Evolutionary conservation across 2,888 invertebrate genomes (phyloP), one percentile per base, ranked within the genome.

Genomic region (Orthonychiurus folsomi): DNA sequence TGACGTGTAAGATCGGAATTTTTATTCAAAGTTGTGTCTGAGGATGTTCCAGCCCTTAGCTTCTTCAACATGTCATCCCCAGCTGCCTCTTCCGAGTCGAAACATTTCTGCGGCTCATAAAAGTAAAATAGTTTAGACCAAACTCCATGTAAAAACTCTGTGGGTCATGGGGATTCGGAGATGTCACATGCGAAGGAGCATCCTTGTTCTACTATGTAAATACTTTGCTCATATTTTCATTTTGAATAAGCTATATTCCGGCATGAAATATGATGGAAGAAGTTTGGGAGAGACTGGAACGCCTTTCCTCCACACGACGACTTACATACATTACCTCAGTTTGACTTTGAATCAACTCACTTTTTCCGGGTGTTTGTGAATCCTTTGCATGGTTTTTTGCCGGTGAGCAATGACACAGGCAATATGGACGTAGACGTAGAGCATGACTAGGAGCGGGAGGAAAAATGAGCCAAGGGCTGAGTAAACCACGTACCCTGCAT

Each of bases 401-500:
- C 89, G 79, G 66, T 86, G 82, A 0, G 89, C 88, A 37, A 90
- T 85, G 50, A 89, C 89, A 75, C 89, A 89, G 2, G 88, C 89
- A 60, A 96, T 90, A 75, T 88, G 83, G 15, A 88, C 87, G 78
- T 96, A 96, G 18, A 95, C 91, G 75, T 92, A 90, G 59, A 95
- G 84, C 94, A 97, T 95, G 18, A 96, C 90, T 25, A 88, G 83
- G 84, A 95, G 91, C 0, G 96, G 96, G 48, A 94, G 83, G 80
- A 93, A 96, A 80, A 96, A 96, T 2, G 93, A 94, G 0, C 95
- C 91, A 84, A 91, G 88, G 3, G 95, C 95, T 0, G 93, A 94
- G 76, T 93, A 89, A 61, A 95, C 87, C 48, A 96, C 96, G 80
- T 95, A 96, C n/a, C 89, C 87, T 50, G 88, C 86, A 76, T 92